A percentile compares a stretch with the other conserved stretches of the same genome.
Conservation (phyloP, 2,797 vertebrate genomes). For the Oreortyx pictus region DNA sequence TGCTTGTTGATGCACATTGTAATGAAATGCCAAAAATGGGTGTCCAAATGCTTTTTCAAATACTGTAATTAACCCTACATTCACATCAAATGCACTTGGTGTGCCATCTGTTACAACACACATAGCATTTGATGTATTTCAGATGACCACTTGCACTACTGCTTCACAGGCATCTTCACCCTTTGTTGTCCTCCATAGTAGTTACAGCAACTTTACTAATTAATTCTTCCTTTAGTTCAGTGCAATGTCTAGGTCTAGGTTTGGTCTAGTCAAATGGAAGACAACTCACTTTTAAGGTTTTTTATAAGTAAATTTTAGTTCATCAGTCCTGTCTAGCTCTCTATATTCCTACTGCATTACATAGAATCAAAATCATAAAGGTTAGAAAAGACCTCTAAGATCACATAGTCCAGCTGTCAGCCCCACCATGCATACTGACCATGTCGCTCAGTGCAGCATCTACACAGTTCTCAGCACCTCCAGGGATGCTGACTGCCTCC, state of each 20-base stretch:
- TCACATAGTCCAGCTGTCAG: too few species aligned
- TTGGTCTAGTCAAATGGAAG: not conserved
- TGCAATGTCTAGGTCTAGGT: not conserved
- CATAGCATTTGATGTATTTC: not conserved
- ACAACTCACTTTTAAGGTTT: not conserved
- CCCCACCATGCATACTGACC: too few species aligned
- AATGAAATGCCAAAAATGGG: conserved; percentile 1
- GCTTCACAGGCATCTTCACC: not conserved
- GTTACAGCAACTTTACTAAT: not conserved
- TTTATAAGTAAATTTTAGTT: not conserved
- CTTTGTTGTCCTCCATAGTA: not conserved
- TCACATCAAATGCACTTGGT: conserved; percentile 18
- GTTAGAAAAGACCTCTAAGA: too few species aligned
- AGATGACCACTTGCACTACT: not conserved
- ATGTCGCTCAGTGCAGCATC: too few species aligned
- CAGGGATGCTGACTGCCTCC: too few species aligned
- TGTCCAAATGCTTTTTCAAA: conserved; percentile 48
- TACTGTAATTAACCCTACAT: not conserved
- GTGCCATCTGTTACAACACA: conserved; percentile 23
- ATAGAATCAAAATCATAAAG: too few species aligned
- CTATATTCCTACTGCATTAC: not conserved
- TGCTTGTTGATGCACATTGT: not conserved
- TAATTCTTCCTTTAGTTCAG: not conserved
- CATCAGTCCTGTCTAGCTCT: not conserved
- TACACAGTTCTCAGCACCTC: too few species aligned